phyloP scores from a whole-genome alignment of 2,113 vertebrate species.

The Odobenus rosmarus region DNA sequence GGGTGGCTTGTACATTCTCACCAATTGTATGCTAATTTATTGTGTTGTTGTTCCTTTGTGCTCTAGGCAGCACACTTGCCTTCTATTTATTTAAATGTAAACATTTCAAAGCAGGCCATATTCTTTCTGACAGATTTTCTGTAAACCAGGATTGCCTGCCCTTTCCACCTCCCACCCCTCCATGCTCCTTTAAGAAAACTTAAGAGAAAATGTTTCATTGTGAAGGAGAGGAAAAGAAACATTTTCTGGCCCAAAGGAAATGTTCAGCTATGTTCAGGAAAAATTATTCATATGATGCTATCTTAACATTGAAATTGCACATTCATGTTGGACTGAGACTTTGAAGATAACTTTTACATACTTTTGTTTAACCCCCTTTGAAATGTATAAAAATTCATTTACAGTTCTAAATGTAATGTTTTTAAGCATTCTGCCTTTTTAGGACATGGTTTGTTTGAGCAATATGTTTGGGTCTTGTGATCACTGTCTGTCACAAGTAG shows the following conservation, averaged over 20 bases:
- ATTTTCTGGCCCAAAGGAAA: conserved; percentile 72
- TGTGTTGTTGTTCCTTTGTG: conserved; percentile 72
- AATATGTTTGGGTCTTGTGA: conserved; percentile 80
- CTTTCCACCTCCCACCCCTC: background rate
- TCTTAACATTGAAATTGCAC: conserved; percentile 76
- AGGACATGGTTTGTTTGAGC: conserved; percentile 82
- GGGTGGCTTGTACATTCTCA: conserved; percentile 72
- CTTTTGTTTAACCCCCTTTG: conserved; percentile 73
- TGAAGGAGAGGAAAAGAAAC: conserved; percentile 53
- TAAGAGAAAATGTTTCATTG: conserved; percentile 70
- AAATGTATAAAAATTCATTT: conserved; percentile 78
- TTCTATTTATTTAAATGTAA: conserved; percentile 84
- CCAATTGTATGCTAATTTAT: conserved; percentile 68
- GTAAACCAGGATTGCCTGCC: conserved; percentile 72
- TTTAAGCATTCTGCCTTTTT: conserved; percentile 78
- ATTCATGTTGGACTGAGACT: conserved; percentile 77
- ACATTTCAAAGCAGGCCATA: conserved; percentile 78
- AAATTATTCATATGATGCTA: conserved; percentile 62
- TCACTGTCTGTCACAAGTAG: conserved; percentile 73
- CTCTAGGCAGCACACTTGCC: conserved; percentile 58
- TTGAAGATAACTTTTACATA: conserved; percentile 71
- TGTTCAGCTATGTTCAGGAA: conserved; percentile 72
- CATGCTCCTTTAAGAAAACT: background rate
- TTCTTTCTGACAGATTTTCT: conserved; percentile 76
- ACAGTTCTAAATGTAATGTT: conserved; percentile 69